These are phyloP conservation scores for Eudasyphora cyanicolor DNA, from an alignment of 2,888 invertebrate species.

Conservation along the genomic window DNA sequence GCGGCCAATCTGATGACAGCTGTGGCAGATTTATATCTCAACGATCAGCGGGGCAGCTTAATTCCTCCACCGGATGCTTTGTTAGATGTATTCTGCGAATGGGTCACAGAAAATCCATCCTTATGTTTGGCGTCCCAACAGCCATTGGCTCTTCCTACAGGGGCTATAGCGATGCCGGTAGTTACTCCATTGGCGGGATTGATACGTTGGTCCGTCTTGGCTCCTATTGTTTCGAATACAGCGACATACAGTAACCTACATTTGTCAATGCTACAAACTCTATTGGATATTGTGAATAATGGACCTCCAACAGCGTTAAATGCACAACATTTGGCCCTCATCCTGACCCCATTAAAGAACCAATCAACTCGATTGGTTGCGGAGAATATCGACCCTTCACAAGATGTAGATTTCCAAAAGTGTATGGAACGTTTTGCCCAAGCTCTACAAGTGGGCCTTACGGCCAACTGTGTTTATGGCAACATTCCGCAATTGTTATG, in stretches of 20 bases:
- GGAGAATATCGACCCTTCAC: constrained; percentile 79
- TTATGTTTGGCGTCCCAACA: constrained; percentile 86
- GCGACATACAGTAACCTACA: constrained; percentile 84
- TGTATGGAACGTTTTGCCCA: constrained; percentile 90
- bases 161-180: constrained; percentile 91
- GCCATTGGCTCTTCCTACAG: constrained; percentile 86
- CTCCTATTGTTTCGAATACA: constrained; percentile 82
- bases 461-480: constrained; percentile 89
- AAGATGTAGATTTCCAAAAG: constrained; percentile 81
- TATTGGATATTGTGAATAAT: constrained; percentile 81
- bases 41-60: constrained; percentile 77
- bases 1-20: constrained; percentile 93
- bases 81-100: constrained; percentile 85
- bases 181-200: constrained; percentile 90
- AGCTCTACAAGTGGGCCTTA: constrained; percentile 89
- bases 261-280: constrained; percentile 84
- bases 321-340: constrained; percentile 83
- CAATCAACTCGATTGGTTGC: constrained; percentile 79
- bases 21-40: constrained; percentile 88
- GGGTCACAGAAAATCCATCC: constrained; percentile 85
- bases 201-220: constrained; percentile 88
- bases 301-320: constrained; percentile 84
- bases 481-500: constrained; percentile 86
- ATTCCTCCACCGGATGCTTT: constrained; percentile 85
- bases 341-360: constrained; percentile 80